Evolutionary conservation across 2,888 invertebrate genomes (phyloP).

Genomic region (Luffia ferchaultella): DNA sequence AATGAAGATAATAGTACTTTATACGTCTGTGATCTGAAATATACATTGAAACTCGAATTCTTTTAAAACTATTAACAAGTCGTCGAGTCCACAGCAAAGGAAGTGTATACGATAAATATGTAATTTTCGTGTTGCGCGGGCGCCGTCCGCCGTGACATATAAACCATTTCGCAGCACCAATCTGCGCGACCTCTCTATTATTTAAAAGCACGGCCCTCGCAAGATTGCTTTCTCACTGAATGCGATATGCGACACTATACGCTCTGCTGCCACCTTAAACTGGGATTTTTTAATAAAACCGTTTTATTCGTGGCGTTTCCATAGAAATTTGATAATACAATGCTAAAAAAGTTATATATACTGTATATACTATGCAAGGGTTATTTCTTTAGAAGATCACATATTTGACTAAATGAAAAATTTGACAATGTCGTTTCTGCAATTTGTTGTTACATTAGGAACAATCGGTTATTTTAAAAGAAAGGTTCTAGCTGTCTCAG

Average conservation of each 20-base stretch:
- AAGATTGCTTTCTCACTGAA: background rate
- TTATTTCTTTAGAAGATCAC: too few relatives aligned
- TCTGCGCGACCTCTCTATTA: slow-evolving; percentile 42
- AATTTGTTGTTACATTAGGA: too few relatives aligned
- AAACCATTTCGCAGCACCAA: slow-evolving; percentile 58
- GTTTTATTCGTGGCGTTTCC: too few relatives aligned
- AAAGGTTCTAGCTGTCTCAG: too few relatives aligned
- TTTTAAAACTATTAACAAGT: background rate
- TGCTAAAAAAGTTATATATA: too few relatives aligned
- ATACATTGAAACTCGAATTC: background rate
- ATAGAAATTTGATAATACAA: too few relatives aligned
- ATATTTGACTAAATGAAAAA: too few relatives aligned
- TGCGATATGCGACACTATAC: background rate
- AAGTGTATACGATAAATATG: background rate
- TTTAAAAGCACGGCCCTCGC: background rate
- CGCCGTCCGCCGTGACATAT: slow-evolving; percentile 55
- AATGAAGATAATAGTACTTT: background rate
- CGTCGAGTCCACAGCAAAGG: background rate
- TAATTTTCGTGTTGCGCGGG: background rate
- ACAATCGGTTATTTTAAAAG: too few relatives aligned
- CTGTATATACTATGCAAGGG: too few relatives aligned
- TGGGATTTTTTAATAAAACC: background rate
- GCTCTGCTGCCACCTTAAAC: background rate
- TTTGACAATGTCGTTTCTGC: too few relatives aligned
- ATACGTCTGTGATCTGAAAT: background rate